Percentiles rank a stretch among this genome's conserved stretches.
Evolutionary conservation across 2,113 vertebrate genomes (phyloP).

Genomic region (Ibidorhyncha struthersii): DNA sequence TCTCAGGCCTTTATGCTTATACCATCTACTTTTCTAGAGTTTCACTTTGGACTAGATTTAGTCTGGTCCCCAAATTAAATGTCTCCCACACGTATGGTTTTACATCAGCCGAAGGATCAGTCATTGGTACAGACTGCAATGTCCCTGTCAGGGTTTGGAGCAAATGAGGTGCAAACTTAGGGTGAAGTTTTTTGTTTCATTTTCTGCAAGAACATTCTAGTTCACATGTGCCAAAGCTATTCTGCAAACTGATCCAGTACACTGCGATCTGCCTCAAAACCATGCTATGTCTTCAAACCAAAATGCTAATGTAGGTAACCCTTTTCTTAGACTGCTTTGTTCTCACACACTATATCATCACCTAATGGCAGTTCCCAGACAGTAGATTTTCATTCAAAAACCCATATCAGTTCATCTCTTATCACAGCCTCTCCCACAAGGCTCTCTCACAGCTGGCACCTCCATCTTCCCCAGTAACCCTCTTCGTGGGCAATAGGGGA

Average conservation of each 20-base stretch:
- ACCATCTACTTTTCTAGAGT: not conserved
- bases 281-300: not conserved
- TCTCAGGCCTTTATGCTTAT: not conserved
- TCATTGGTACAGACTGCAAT: not conserved
- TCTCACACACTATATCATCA: not conserved
- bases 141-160: not conserved
- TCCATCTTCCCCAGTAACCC: not conserved
- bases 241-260: not conserved
- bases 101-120: not conserved
- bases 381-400: not conserved
- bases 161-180: not conserved
- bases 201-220: not conserved
- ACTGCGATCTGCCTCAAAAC: not conserved
- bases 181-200: not conserved
- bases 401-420: not conserved
- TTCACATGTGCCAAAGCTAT: not conserved
- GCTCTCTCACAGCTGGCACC: not conserved
- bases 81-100: not conserved
- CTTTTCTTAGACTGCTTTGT: not conserved
- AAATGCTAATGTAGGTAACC: not conserved
- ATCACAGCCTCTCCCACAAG: not conserved
- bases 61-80: not conserved
- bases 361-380: not conserved
- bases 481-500: not conserved
- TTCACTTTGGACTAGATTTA: not conserved